These are phyloP conservation scores for Protophormia terraenovae DNA, from an alignment of 2,888 invertebrate species.

Conservation along the genomic window DNA sequence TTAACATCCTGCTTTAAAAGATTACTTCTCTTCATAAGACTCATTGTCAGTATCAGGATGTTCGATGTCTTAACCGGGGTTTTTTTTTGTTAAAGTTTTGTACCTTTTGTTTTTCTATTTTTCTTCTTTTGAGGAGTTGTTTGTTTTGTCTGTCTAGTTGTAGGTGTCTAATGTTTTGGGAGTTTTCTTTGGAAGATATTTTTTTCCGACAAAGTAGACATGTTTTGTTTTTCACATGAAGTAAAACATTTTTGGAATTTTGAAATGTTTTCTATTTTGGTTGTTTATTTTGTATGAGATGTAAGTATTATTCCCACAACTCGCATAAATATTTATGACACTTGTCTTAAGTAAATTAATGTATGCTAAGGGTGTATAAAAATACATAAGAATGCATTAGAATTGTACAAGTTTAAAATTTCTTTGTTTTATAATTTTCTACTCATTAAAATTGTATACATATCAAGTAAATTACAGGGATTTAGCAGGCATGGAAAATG, in stretches of 20 bases:
- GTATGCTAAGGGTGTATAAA: constrained; percentile 50
- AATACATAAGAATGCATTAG: constrained; percentile 37
- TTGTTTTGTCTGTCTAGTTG: constrained; percentile 3
- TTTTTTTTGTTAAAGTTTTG: constrained; percentile 52
- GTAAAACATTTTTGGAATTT: constrained; percentile 42
- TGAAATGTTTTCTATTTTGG: constrained; percentile 41
- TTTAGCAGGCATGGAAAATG: neutral
- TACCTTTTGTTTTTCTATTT: constrained; percentile 30
- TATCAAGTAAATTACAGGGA: constrained; percentile 33
- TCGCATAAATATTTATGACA: constrained; percentile 81
- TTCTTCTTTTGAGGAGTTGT: constrained; percentile 25
- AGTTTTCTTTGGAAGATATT: constrained; percentile 38
- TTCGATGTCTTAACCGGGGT: constrained; percentile 61
- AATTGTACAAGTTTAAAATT: constrained; percentile 45
- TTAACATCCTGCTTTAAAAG: constrained; percentile 59
- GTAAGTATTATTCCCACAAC: constrained; percentile 77
- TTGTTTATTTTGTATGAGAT: constrained; percentile 35
- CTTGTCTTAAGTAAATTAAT: constrained; percentile 64
- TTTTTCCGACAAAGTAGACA: constrained; percentile 57
- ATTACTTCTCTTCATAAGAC: constrained; percentile 30
- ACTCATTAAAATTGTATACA: constrained; percentile 41
- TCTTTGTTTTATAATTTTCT: constrained; percentile 2
- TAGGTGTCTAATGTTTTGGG: constrained; percentile 49
- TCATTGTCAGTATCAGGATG: constrained; percentile 63
- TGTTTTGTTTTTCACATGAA: constrained; percentile 61